Base-by-base conservation (phyloP, 30 jellyfish, hydroid and myxozoan genomes). In the Rhopilema esculentum region DNA sequence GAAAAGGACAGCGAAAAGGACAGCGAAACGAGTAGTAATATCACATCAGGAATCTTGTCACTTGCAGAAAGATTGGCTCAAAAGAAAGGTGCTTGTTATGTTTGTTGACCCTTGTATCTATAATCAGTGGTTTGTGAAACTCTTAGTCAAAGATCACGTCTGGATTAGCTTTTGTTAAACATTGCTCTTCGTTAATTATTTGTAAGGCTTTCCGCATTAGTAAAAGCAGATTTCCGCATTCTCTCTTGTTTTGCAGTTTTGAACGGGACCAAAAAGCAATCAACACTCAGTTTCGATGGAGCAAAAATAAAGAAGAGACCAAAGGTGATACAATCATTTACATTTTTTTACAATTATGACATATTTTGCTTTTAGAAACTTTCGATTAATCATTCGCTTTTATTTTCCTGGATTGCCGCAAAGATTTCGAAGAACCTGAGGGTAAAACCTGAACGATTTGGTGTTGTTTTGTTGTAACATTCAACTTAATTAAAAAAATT, bases 81-180 rank as follows among this genome's bases (percentile, higher is more conserved):
- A 16, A 93, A 88, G 90, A 88, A 82, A 93, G 84, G 98, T 93
- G n/a, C n/a, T n/a, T n/a, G n/a, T n/a, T n/a, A 87, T 28, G 79
- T 19, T 40, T 40, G 6, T 40, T 12, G 57, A 40, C 9, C 6
- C 57, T 40, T 12, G 6, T 12, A 2, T 40, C 57, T 2, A 2
- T 40, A 12, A 40, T 12, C 12, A 40, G 57, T 2, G 57, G 6
- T 1, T 75, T 25, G 29, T 21, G 49, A 24, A 19, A 82, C 87
- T 77, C 20, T n/a, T 30, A 7, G 27, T 30, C 53, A 30, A 24
- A 74, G 49, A 22, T 8, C 18, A 25, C n/a, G 52, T 69, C 69
- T 4, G 0, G 2, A 24, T 23, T 22, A 69, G 21, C 23, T 18
- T 69, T 20, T 26, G 21, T 18, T 31, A 74, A 4, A 20, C 16